Conservation (phyloP, 1,140 invertebrate species). For the Dendroctonus valens region DNA sequence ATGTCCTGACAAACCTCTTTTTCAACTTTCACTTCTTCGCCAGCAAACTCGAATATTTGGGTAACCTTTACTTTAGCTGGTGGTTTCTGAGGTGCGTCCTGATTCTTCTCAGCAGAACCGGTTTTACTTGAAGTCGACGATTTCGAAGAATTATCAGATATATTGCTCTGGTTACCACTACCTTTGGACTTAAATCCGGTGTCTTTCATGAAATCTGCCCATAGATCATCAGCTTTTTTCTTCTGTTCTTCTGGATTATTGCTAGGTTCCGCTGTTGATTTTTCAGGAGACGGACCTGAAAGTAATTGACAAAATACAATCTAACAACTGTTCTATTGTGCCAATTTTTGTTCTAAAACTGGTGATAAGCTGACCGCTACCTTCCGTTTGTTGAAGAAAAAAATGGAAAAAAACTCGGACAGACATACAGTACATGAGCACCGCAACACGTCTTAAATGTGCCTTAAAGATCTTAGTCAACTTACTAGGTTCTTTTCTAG, state of each 20-base stretch:
- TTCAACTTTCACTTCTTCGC: constrained; percentile 61
- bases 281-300: too few species aligned
- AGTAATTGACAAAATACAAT: too few species aligned
- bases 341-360: too few species aligned
- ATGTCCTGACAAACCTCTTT: constrained; percentile 55
- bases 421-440: too few species aligned
- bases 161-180: background rate
- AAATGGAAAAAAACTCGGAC: too few species aligned
- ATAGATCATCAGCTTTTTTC: constrained; percentile 59
- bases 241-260: constrained; percentile 22
- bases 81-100: constrained; percentile 5
- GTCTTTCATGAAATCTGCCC: constrained; percentile 73
- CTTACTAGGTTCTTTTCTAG: background rate
- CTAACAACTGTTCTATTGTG: too few species aligned
- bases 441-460: too few species aligned
- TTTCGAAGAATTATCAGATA: too few species aligned
- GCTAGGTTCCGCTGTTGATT: background rate
- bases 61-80: constrained; percentile 52
- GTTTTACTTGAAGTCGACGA: too few species aligned
- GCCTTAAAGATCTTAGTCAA: background rate
- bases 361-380: too few species aligned
- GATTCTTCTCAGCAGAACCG: background rate
- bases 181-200: constrained; percentile 57
- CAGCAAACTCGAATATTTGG: constrained; percentile 61
- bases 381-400: too few species aligned